Base-by-base conservation (phyloP, 2,113 vertebrate genomes). In the Ameiurus melas region DNA sequence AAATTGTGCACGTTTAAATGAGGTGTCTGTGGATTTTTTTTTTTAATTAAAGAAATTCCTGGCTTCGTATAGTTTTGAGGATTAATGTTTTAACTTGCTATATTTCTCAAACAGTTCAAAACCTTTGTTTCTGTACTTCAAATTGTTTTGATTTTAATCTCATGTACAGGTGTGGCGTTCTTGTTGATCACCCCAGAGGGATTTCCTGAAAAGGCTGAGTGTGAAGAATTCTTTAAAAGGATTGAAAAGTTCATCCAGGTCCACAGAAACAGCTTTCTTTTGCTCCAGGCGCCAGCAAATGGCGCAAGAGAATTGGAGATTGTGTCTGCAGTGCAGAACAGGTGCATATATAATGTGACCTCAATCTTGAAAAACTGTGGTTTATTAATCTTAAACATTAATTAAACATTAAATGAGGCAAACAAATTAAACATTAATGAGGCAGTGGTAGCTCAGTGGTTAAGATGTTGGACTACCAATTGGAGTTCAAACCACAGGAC, bases 251-350 rank as follows among this genome's bases (percentile, higher is more conserved):
- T 99, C 92, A 91, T 96, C 88, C 94, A 93, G 84, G 94, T 99
- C 83, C 98, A 99, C 92, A 95, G 95, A 57, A 99, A 99, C 92
- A 95, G 97, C 89, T 98, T 98, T 91, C 92, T 99, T 85, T 93
- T 98, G 88, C 93, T 99, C 4, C 94, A 91, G 89, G 94, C 96
- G 27, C 95, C 97, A 84, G 95, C 97, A 79, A 95, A 96, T 88
- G 96, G 96, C 36, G 90, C 92, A 53, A 94, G 91, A 87, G 97
- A 98, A 91, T 93, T 96, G 95, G 93, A 94, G 25, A 55, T 94
- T 39, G 94, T 97, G 92, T 96, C 96, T 70, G 92, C 77, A 87
- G 95, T 99, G 94, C 98, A 99, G 87, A 94, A 93, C 88, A 98
- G 97, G 98, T 99, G 95, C 13, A 58, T 60, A 51, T 39, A 22